These are phyloP conservation scores for Terebella lapidaria DNA, from an alignment of 2,888 invertebrate genomes.

Conservation along the genomic window DNA sequence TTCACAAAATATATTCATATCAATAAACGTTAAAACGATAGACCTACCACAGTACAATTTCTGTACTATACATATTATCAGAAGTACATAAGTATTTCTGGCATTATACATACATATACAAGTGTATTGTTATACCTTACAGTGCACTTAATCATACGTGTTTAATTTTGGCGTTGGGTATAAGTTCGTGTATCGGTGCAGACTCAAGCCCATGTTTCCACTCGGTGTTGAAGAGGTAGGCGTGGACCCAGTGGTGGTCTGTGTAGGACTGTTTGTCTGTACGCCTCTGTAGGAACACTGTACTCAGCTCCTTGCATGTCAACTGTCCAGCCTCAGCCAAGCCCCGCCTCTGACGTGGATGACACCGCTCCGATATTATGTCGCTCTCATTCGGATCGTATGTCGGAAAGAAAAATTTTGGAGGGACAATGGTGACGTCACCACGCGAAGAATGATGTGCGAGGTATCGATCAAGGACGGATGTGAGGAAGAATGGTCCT, in stretches of 20 bases:
- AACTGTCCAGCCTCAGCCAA: slow-evolving; percentile 6
- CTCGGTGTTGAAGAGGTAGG: slow-evolving; percentile 13
- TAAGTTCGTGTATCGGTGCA: neutral
- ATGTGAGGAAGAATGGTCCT: slow-evolving; percentile 20
- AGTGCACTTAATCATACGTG: too few species aligned
- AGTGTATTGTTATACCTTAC: too few species aligned
- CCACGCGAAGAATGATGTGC: neutral
- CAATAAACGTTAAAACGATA: too few species aligned
- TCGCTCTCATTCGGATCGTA: slow-evolving; percentile 23
- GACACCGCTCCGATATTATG: slow-evolving; percentile 16
- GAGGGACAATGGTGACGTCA: slow-evolving; percentile 14
- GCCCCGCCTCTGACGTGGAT: neutral
- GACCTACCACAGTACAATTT: too few species aligned
- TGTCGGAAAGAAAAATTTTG: slow-evolving; percentile 26
- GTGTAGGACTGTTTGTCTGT: slow-evolving; percentile 17
- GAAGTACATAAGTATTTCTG: too few species aligned
- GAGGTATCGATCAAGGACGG: slow-evolving; percentile 11
- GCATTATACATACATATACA: too few species aligned
- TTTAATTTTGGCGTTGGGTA: neutral
- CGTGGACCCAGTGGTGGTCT: slow-evolving; percentile 27
- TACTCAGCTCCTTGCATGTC: slow-evolving; percentile 10
- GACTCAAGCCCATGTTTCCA: slow-evolving; percentile 21
- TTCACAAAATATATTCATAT: too few species aligned
- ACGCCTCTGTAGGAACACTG: slow-evolving; percentile 5
- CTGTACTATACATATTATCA: too few species aligned